Percentiles rank a stretch among this genome's conserved stretches.
Evolutionary conservation across 2,113 vertebrate species (phyloP).

Genomic region (Scophthalmus maximus): DNA sequence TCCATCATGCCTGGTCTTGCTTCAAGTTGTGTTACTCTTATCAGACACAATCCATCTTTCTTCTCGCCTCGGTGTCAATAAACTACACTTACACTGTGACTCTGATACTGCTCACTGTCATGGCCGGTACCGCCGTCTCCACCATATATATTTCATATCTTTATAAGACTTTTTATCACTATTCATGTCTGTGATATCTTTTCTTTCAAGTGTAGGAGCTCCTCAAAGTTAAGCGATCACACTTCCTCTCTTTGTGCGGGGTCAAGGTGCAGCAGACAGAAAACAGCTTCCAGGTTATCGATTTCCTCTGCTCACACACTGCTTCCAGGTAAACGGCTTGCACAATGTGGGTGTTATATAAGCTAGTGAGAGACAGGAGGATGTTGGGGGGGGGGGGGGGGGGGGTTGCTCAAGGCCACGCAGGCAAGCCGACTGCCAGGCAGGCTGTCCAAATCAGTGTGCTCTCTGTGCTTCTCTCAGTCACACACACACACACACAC

Average conservation of each 20-base stretch:
- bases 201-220: not conserved
- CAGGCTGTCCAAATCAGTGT: slow-evolving; percentile 31
- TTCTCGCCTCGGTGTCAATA: not conserved
- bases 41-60: not conserved
- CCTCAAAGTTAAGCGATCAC: not conserved
- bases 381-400: slow-evolving; percentile 22
- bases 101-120: not conserved
- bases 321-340: slow-evolving; percentile 46
- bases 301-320: slow-evolving; percentile 8
- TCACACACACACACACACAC: no score
- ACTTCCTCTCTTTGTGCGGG: not conserved
- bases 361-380: slow-evolving; percentile 46
- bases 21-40: not conserved
- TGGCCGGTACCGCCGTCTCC: not conserved
- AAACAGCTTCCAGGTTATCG: slow-evolving; percentile 23
- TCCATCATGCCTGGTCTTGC: slow-evolving; percentile 39
- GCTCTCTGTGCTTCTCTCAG: slow-evolving; percentile 27
- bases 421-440: slow-evolving; percentile 52
- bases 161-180: not conserved
- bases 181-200: not conserved
- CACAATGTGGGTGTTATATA: slow-evolving; percentile 44
- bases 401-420: slow-evolving; percentile 41
- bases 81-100: not conserved
- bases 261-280: not conserved
- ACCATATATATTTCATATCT: no score